A percentile compares a stretch with the other conserved stretches of the same genome.
phyloP scores from a whole-genome alignment of 2,113 vertebrate species.

The Petrocephalus zakoni region DNA sequence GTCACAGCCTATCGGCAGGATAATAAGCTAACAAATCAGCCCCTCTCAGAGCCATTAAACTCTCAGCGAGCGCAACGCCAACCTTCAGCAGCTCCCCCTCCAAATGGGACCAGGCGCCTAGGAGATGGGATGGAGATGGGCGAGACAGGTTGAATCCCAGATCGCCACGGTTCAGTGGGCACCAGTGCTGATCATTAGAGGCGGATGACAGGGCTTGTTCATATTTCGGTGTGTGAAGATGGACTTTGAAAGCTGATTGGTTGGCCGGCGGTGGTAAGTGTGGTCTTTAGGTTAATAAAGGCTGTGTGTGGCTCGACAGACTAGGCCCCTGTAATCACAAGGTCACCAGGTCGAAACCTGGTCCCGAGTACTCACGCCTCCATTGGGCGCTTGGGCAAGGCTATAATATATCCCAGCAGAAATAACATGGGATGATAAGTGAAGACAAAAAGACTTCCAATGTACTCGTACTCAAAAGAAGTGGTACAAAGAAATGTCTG shows the following conservation, averaged over 20 bases:
- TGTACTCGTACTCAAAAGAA: neutral
- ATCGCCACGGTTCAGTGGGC: neutral
- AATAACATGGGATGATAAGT: neutral
- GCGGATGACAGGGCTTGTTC: neutral
- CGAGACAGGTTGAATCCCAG: constrained; percentile 5
- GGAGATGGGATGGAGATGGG: constrained; percentile 9
- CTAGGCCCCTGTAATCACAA: neutral
- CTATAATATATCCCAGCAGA: neutral
- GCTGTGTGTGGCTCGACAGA: neutral
- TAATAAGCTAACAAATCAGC: constrained; percentile 52
- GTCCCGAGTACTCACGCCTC: neutral
- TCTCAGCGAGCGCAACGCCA: constrained; percentile 17
- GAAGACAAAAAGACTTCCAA: neutral
- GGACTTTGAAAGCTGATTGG: neutral
- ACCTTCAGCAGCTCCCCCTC: neutral
- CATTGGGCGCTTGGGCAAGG: neutral
- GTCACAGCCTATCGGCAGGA: constrained; percentile 44
- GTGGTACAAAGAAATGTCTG: neutral
- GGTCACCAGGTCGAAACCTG: neutral
- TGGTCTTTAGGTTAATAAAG: neutral
- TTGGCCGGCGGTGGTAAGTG: neutral
- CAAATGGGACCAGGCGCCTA: neutral
- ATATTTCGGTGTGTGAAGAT: neutral
- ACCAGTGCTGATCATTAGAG: neutral
- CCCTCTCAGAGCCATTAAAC: constrained; percentile 41